Evolutionary conservation across 2,888 invertebrate species (phyloP).

Genomic region (Tortrix viridana): DNA sequence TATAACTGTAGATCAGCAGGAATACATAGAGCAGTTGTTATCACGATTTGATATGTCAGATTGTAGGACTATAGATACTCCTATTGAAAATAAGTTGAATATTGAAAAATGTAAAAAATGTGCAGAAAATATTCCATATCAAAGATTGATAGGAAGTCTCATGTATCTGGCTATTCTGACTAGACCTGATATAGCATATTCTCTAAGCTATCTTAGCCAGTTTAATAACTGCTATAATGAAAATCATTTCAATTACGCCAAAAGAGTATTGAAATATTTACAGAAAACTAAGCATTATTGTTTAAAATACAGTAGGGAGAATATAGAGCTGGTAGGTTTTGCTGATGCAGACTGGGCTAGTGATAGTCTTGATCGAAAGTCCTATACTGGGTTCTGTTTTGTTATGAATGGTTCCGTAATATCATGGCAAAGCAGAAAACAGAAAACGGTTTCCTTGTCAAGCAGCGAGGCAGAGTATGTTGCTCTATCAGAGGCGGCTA

Average conservation of each 20-base stretch:
- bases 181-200: neutral
- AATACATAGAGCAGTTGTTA: constrained; percentile 22
- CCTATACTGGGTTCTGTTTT: constrained; percentile 37
- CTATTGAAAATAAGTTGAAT: constrained; percentile 26
- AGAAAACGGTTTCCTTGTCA: constrained; percentile 1
- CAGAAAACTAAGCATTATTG: constrained; percentile 30
- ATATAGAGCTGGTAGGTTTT: constrained; percentile 18
- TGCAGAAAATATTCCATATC: neutral
- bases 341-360: constrained; percentile 38
- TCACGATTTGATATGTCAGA: constrained; percentile 25
- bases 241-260: constrained; percentile 1
- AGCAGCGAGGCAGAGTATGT: constrained; percentile 8
- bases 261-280: constrained; percentile 23
- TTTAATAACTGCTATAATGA: constrained; percentile 7
- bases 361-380: constrained; percentile 33
- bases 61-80: constrained; percentile 19
- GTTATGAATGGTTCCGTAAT: constrained; percentile 25
- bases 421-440: constrained; percentile 37
- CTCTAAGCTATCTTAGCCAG: neutral
- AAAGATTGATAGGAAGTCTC: constrained; percentile 15
- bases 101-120: constrained; percentile 1
- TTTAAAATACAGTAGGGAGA: constrained; percentile 22
- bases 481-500: constrained; percentile 38
- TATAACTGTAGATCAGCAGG: constrained; percentile 18
- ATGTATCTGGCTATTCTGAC: constrained; percentile 13